Evolutionary conservation across 2,113 vertebrate genomes (phyloP).

Genomic region (Loxodonta africana): DNA sequence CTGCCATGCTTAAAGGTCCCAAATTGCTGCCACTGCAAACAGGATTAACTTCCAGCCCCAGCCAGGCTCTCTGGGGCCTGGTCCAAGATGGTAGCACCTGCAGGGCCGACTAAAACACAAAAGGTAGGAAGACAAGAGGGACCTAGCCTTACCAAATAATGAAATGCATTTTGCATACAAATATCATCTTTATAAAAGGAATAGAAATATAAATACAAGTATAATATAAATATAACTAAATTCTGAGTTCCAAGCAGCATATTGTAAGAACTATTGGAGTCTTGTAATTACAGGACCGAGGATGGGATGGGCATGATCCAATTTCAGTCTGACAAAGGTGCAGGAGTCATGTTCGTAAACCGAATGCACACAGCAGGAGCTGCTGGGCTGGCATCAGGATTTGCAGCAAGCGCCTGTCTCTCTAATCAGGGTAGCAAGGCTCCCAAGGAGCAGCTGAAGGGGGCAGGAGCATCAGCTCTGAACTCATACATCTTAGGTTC

Average conservation of each 20-base stretch:
- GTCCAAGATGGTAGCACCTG: neutral
- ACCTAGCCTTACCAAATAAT: neutral
- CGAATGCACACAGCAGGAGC: neutral
- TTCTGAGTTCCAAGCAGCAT: slow-evolving; percentile 8
- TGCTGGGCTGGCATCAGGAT: neutral
- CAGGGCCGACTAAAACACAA: neutral
- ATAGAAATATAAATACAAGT: neutral
- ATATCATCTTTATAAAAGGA: neutral
- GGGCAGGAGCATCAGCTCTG: neutral
- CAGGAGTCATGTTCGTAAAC: neutral
- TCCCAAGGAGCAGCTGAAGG: neutral
- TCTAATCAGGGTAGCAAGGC: neutral
- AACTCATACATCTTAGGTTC: neutral
- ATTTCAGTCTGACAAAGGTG: neutral
- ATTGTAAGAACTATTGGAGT: neutral
- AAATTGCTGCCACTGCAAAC: neutral
- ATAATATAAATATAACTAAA: neutral
- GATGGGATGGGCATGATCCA: neutral
- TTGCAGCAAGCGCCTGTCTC: neutral
- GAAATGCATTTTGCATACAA: neutral
- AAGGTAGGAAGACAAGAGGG: neutral
- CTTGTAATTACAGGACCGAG: neutral
- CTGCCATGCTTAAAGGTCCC: neutral
- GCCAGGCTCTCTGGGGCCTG: neutral
- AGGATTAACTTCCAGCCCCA: neutral